Evolutionary conservation across 2,113 vertebrate genomes (phyloP).

Genomic region (Platichthys stellatus): DNA sequence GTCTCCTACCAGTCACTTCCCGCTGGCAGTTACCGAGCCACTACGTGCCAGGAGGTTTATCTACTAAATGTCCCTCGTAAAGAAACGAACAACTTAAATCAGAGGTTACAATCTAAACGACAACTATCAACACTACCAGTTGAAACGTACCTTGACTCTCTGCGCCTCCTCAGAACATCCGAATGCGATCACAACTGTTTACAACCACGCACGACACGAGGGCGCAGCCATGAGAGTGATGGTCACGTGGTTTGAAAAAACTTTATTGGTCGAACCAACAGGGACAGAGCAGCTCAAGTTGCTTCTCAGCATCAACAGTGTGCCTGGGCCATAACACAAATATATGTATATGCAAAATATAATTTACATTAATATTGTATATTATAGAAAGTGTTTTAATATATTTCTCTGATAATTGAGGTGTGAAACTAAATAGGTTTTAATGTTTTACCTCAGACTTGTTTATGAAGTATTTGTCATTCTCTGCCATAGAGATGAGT

Average conservation of each 20-base stretch:
- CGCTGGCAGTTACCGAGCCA: neutral
- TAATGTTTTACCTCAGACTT: no score
- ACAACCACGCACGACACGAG: slow-evolving; percentile 62
- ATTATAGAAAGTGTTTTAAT: no score
- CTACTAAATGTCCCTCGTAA: neutral
- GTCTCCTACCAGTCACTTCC: neutral
- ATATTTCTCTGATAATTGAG: no score
- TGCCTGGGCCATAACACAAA: neutral
- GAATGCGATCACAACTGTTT: neutral
- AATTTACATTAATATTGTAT: no score
- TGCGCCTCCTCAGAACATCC: neutral
- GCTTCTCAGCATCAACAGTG: neutral
- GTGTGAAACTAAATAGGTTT: no score
- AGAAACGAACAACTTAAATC: neutral
- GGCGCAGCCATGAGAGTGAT: slow-evolving; percentile 76
- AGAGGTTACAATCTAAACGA: neutral
- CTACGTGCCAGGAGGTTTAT: neutral
- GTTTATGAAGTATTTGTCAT: no score
- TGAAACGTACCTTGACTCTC: neutral
- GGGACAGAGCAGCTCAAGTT: neutral
- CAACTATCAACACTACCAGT: no score
- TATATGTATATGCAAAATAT: no score
- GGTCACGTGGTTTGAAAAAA: slow-evolving; percentile 72
- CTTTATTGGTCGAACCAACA: slow-evolving; percentile 39
- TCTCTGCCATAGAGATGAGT: no score